Base-by-base conservation (phyloP, 2,113 vertebrate species). In the Lipophrys pholis region DNA sequence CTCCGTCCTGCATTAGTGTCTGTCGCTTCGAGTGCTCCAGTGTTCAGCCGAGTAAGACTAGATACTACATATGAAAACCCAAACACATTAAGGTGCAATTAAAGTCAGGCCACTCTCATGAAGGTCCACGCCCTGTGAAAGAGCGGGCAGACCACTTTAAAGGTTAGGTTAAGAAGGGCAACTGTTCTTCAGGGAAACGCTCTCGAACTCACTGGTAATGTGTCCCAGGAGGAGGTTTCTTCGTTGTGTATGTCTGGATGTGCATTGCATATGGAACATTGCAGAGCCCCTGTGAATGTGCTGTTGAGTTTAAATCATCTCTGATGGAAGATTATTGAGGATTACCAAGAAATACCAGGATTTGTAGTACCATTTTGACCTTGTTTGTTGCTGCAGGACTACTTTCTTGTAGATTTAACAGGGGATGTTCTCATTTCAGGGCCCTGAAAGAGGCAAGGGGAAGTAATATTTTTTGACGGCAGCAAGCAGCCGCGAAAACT, bases 111-210 rank as follows among this genome's bases (percentile, higher is more conserved):
- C 49, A 64, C 69, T 55, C 12, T 46, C n/a, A 58, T 35, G 39
- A 59, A 49, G 2, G 1, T 17, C 42, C 42, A 15, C 50, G 17
- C 40, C 45, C 21, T 35, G n/a, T 53, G 35, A 70, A 16, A n/a
- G 35, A 50, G 11, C n/a, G 60, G 17, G 45, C 38, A 49, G 30
- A 61, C 7, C 45, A 59, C 4, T 30, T 60, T 45, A 58, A 70
- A 76, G 70, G 65, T 71, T 53, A 15, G n/a, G 42, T 62, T 45
- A 42, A 69, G 39, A 65, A 43, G 51, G 41, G 51, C 63, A 65
- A 42, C 46, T n/a, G 8, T 43, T 45, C 72, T 77, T 66, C 14
- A 21, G 64, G 62, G 79, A 82, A 35, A 57, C 57, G 57, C n/a
- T 73, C 50, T 61, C 7, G 0, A 52, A 39, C 15, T 73, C 50